Conservation (phyloP, 2,797 vertebrate genomes). For the Antrozous pallidus region DNA sequence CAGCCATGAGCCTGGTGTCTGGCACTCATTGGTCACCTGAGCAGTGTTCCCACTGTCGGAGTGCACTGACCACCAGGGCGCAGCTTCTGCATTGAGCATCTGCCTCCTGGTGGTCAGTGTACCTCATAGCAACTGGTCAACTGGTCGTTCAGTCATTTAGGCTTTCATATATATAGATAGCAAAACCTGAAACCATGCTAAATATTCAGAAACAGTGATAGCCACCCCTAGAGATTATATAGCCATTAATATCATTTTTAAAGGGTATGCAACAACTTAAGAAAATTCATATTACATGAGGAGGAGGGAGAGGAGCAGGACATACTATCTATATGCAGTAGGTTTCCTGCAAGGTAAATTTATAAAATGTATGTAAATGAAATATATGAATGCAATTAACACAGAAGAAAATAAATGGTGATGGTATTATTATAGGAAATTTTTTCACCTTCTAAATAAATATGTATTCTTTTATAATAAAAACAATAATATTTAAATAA, state of each 20-base stretch:
- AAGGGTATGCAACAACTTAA: constrained; percentile 1
- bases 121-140: too few relatives aligned
- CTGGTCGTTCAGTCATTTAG: too few relatives aligned
- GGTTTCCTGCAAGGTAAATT: neutral
- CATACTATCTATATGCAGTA: fast-evolving
- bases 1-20: too few relatives aligned
- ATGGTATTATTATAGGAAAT: neutral
- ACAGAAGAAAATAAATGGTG: neutral
- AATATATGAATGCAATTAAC: neutral
- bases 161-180: neutral
- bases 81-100: too few relatives aligned
- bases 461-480: neutral
- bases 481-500: neutral
- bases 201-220: neutral
- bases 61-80: too few relatives aligned
- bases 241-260: neutral
- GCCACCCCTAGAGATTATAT: neutral
- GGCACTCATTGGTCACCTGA: too few relatives aligned
- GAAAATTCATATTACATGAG: neutral
- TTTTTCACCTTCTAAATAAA: constrained; percentile 32
- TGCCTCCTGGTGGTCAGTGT: too few relatives aligned
- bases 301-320: neutral
- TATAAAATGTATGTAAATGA: neutral
- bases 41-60: too few relatives aligned
- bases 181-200: neutral